A percentile compares a stretch with the other conserved stretches of the same genome.
Evolutionary conservation across 2,113 vertebrate species (phyloP).

Genomic region (Pimephales promelas): DNA sequence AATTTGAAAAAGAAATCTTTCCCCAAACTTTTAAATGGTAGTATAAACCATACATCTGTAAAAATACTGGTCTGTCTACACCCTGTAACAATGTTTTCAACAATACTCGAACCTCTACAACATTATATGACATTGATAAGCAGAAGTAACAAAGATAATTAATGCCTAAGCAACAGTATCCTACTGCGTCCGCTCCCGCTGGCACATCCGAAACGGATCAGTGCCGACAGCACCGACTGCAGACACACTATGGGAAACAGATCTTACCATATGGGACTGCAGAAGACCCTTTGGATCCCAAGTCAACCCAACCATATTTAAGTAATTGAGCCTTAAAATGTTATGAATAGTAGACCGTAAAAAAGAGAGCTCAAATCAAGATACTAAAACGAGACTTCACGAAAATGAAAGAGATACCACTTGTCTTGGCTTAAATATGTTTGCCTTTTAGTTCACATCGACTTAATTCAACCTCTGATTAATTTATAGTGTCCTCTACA

Average conservation of each 20-base stretch:
- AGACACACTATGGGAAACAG: slow-evolving; percentile 1
- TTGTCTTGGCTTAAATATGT: slow-evolving; percentile 5
- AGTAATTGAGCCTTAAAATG: neutral
- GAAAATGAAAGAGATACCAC: slow-evolving; percentile 25
- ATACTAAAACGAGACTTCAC: neutral
- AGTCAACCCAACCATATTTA: neutral
- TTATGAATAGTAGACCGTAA: neutral
- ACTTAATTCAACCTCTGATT: slow-evolving; percentile 28
- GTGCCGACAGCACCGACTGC: slow-evolving; percentile 15
- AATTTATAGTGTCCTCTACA: slow-evolving; percentile 32
- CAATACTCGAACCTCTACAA: neutral
- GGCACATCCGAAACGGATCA: slow-evolving; percentile 37
- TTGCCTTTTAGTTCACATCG: slow-evolving; percentile 16
- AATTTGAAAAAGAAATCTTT: neutral
- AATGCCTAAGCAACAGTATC: slow-evolving; percentile 37
- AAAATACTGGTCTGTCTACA: neutral
- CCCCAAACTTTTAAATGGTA: neutral
- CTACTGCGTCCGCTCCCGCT: slow-evolving; percentile 5
- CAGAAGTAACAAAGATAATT: slow-evolving; percentile 25
- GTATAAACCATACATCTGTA: neutral
- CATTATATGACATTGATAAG: slow-evolving; percentile 41
- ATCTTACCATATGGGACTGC: slow-evolving; percentile 40
- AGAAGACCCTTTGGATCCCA: neutral
- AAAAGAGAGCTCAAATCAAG: neutral
- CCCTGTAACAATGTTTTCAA: neutral